Percentiles rank a stretch among this genome's conserved stretches.
Evolutionary conservation across 2,113 vertebrate genomes (phyloP).

Genomic region (Psammodynastes pulverulentus): DNA sequence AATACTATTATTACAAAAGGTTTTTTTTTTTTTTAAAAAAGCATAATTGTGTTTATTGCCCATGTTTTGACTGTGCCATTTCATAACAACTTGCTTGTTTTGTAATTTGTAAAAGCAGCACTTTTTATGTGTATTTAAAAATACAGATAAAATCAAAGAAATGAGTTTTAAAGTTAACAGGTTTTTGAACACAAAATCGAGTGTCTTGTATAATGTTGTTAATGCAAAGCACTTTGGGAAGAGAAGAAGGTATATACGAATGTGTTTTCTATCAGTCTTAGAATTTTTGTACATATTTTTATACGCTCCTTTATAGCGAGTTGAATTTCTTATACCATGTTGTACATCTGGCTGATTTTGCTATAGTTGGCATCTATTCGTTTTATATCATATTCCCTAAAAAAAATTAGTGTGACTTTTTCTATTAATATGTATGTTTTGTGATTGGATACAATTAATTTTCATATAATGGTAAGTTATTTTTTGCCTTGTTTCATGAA

Average conservation of each 20-base stretch:
- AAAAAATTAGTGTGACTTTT: constrained; percentile 67
- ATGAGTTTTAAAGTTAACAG: constrained; percentile 48
- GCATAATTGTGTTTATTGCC: constrained; percentile 47
- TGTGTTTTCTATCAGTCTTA: constrained; percentile 68
- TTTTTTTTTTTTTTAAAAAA: constrained; percentile 29
- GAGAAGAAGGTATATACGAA: constrained; percentile 47
- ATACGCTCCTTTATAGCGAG: constrained; percentile 65
- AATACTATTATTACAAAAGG: constrained; percentile 28
- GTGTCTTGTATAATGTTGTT: constrained; percentile 69
- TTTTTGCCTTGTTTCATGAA: constrained; percentile 69
- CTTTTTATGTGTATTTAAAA: constrained; percentile 54
- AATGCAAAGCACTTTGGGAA: constrained; percentile 73
- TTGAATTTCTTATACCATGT: constrained; percentile 61
- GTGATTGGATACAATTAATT: constrained; percentile 74
- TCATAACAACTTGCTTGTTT: constrained; percentile 46
- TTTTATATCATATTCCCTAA: constrained; percentile 61
- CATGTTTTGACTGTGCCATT: constrained; percentile 49
- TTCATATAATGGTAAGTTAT: constrained; percentile 78
- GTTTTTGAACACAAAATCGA: constrained; percentile 65
- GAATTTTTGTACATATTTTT: constrained; percentile 67
- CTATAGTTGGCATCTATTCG: constrained; percentile 60
- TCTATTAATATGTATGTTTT: constrained; percentile 71
- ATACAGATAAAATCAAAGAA: constrained; percentile 44
- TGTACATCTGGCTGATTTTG: constrained; percentile 66
- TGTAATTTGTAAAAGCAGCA: constrained; percentile 43